Evolutionary conservation across 2,888 invertebrate genomes (phyloP).

Genomic region (Lapara coniferarum): DNA sequence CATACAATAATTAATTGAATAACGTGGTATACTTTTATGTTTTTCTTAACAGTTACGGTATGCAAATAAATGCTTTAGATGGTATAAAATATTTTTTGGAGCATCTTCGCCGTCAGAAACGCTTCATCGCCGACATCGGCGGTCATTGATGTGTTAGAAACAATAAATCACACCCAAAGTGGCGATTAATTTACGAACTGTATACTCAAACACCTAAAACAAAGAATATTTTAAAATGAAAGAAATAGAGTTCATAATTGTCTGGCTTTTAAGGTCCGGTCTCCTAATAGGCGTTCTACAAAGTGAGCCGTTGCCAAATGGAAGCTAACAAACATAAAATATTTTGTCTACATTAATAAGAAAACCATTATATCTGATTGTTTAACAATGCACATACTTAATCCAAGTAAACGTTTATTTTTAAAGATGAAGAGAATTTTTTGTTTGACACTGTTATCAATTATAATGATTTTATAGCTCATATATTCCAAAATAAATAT

Average conservation of each 20-base stretch:
- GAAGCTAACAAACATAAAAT: not conserved
- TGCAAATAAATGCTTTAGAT: slow-evolving; percentile 18
- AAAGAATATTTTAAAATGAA: slow-evolving; percentile 31
- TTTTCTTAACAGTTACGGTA: slow-evolving; percentile 16
- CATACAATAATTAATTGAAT: slow-evolving; percentile 18
- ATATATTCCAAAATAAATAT: not conserved
- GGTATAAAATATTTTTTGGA: slow-evolving; percentile 15
- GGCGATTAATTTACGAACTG: slow-evolving; percentile 63
- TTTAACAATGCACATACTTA: too few relatives aligned
- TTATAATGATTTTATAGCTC: too few relatives aligned
- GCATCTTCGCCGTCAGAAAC: slow-evolving; percentile 16
- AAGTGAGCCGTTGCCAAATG: not conserved
- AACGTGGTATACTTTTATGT: slow-evolving; percentile 18
- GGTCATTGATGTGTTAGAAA: slow-evolving; percentile 60
- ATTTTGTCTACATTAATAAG: not conserved
- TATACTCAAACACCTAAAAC: slow-evolving; percentile 34
- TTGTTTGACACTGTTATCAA: too few relatives aligned
- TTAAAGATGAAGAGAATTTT: not conserved
- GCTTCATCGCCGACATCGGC: slow-evolving; percentile 43
- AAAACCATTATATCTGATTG: not conserved
- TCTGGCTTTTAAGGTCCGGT: slow-evolving; percentile 11
- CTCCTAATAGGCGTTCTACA: slow-evolving; percentile 5
- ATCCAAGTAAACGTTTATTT: not conserved
- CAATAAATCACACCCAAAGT: slow-evolving; percentile 64
- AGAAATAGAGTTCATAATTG: slow-evolving; percentile 43